Evolutionary conservation across 2,797 vertebrate species (phyloP).

Genomic region (Macropus fuliginosus): DNA sequence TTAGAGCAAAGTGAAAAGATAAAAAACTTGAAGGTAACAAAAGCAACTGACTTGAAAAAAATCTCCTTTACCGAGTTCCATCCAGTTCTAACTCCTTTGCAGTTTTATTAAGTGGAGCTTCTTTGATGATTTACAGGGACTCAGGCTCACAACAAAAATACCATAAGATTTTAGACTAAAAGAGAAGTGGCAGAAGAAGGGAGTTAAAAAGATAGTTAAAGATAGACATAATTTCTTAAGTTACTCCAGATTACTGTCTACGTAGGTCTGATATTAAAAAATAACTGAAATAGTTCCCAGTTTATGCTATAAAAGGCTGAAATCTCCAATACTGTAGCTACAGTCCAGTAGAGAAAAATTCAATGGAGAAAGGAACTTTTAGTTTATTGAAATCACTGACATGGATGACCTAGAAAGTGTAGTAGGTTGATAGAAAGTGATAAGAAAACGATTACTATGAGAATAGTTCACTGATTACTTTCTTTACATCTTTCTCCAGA

Average conservation of each 20-base stretch:
- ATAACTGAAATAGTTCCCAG: background rate
- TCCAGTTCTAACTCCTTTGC: background rate
- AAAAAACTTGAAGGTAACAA: too few relatives aligned
- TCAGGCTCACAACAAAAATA: background rate
- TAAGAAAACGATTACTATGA: background rate
- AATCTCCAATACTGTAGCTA: background rate
- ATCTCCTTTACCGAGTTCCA: background rate
- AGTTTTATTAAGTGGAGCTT: background rate
- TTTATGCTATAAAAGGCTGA: background rate
- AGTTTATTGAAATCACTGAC: background rate
- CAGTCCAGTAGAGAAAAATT: background rate
- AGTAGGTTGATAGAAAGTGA: background rate
- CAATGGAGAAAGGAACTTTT: background rate
- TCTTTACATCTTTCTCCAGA: background rate
- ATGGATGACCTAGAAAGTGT: background rate
- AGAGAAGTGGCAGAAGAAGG: background rate
- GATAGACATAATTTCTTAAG: background rate
- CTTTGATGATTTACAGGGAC: background rate
- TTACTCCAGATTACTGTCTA: background rate
- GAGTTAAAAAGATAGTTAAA: background rate
- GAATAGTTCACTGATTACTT: background rate
- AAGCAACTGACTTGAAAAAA: too few relatives aligned
- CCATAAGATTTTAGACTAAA: background rate
- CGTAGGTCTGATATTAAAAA: background rate
- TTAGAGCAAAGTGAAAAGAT: too few relatives aligned